Percentiles rank a stretch among this genome's conserved stretches.
Evolutionary conservation across 2,888 invertebrate genomes (phyloP).

Genomic region (Apeira syringaria): DNA sequence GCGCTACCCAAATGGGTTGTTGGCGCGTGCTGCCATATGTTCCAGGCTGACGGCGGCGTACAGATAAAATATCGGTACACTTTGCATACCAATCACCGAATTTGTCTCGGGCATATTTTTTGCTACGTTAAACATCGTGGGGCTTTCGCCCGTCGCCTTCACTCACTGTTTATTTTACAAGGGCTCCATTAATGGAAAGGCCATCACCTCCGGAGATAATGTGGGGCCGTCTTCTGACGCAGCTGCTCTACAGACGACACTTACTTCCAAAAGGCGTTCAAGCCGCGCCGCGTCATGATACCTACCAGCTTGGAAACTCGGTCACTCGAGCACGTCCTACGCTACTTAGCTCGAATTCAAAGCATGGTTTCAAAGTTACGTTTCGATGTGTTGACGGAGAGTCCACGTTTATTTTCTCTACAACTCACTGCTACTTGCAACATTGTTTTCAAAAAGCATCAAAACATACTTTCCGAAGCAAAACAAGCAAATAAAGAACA

Average conservation of each 20-base stretch:
- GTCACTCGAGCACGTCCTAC: constrained; percentile 49
- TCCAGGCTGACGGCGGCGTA: constrained; percentile 19
- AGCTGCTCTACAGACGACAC: constrained; percentile 45
- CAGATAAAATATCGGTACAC: constrained; percentile 30
- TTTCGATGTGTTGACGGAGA: constrained; percentile 21
- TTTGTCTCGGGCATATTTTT: constrained; percentile 21
- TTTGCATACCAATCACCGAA: constrained; percentile 32
- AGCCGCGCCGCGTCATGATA: constrained; percentile 37
- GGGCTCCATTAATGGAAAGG: constrained; percentile 33
- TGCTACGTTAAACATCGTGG: constrained; percentile 11
- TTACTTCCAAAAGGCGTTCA: constrained; percentile 46
- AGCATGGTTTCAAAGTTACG: constrained; percentile 39
- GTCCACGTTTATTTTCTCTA: constrained; percentile 24
- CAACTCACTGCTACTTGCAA: constrained; percentile 17
- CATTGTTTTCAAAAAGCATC: constrained; percentile 20
- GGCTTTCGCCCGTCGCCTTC: constrained; percentile 13
- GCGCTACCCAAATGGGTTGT: constrained; percentile 20
- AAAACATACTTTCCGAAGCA: constrained; percentile 17
- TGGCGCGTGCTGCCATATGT: constrained; percentile 24
- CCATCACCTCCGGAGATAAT: constrained; percentile 31
- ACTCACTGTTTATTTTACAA: constrained; percentile 31
- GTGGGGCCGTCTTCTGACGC: constrained; percentile 40
- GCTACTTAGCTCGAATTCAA: constrained; percentile 41
- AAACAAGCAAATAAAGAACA: constrained; percentile 23
- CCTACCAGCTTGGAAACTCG: constrained; percentile 41